Conservation (phyloP, 1,140 invertebrate genomes). For the Choristoneura fumiferana region DNA sequence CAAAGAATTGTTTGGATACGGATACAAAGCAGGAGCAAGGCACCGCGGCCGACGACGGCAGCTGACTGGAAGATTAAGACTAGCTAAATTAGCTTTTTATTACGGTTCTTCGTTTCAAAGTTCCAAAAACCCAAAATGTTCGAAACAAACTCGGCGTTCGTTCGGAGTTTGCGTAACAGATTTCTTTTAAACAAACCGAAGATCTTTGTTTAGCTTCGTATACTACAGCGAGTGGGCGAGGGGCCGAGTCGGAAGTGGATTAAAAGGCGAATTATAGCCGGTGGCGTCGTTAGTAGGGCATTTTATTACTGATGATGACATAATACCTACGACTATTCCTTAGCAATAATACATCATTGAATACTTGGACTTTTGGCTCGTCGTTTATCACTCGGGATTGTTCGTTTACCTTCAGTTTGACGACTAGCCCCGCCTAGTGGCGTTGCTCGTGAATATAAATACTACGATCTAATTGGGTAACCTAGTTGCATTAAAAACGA, state of each 20-base stretch:
- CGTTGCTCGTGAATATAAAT: neutral
- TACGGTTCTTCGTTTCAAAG: neutral
- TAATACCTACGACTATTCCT: conserved; percentile 5
- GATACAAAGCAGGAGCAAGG: conserved; percentile 42
- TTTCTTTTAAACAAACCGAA: conserved; percentile 24
- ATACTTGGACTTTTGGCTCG: conserved; percentile 5
- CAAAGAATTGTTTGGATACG: conserved; percentile 47
- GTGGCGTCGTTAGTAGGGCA: conserved; percentile 25
- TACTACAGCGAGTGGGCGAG: conserved; percentile 37
- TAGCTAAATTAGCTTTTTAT: neutral
- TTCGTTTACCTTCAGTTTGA: conserved; percentile 5
- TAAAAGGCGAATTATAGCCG: conserved; percentile 24
- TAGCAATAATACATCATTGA: conserved; percentile 10
- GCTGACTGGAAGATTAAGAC: conserved; percentile 13
- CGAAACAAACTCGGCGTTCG: neutral
- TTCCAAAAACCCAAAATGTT: conserved; percentile 5
- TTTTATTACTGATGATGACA: conserved; percentile 19
- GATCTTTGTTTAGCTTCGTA: conserved; percentile 39
- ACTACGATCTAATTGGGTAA: no score
- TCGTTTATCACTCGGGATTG: neutral
- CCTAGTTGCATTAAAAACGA: no score
- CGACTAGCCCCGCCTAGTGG: neutral
- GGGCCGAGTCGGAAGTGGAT: conserved; percentile 35
- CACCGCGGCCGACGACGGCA: conserved; percentile 31
- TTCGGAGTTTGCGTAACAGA: conserved; percentile 19